Conservation (phyloP, 2,888 invertebrate genomes). For the Apodemia mormo region DNA sequence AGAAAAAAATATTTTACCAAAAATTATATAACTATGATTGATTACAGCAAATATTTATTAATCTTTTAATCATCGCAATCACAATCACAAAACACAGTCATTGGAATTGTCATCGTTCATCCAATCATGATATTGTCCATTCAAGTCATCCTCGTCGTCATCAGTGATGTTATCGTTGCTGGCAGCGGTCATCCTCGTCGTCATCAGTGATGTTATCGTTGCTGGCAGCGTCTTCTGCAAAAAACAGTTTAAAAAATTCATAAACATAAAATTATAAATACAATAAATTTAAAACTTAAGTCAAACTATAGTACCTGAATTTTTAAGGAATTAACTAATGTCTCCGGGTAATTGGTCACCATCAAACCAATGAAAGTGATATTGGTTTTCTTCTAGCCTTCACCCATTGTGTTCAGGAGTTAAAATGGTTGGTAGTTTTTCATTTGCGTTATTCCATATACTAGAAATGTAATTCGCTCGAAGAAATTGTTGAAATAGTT, state of each 20-base stretch:
- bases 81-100: too few species aligned
- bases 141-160: neutral
- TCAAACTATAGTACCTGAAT: neutral
- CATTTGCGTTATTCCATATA: conserved; percentile 23
- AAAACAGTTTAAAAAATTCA: neutral
- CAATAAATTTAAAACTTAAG: neutral
- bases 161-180: neutral
- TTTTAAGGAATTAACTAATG: conserved; percentile 22
- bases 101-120: neutral
- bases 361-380: conserved; percentile 24
- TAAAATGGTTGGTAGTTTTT: conserved; percentile 19
- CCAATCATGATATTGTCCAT: neutral
- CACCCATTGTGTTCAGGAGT: conserved; percentile 23
- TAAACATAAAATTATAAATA: neutral
- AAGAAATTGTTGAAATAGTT: conserved; percentile 24
- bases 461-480: conserved; percentile 25
- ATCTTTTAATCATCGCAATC: neutral
- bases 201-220: neutral
- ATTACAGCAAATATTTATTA: neutral
- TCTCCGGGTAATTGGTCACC: conserved; percentile 25
- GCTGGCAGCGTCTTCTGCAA: neutral
- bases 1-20: neutral
- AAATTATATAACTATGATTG: neutral
- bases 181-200: neutral
- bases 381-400: conserved; percentile 20